These are phyloP conservation scores for Gambusia affinis DNA, from an alignment of 2,113 vertebrate species.

Conservation along the genomic window DNA sequence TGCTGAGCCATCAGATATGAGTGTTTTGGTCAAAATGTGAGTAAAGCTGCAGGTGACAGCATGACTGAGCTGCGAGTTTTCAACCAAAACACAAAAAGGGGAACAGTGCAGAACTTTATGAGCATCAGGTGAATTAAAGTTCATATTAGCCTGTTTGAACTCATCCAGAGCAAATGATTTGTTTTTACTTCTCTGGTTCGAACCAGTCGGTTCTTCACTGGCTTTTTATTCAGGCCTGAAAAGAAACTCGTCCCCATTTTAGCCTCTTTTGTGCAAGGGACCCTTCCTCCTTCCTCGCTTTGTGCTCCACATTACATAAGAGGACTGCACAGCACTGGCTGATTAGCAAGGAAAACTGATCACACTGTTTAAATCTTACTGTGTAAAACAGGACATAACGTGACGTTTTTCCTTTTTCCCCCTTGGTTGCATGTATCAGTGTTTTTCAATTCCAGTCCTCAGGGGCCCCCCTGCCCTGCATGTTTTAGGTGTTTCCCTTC, in stretches of 20 bases:
- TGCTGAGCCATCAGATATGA: slow-evolving; percentile 38
- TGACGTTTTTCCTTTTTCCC: too few relatives aligned
- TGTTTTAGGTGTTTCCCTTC: too few relatives aligned
- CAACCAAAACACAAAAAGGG: background rate
- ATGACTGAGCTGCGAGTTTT: slow-evolving; percentile 23
- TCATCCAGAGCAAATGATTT: background rate
- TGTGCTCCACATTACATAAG: slow-evolving; percentile 52
- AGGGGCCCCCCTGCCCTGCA: too few relatives aligned
- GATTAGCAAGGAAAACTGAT: background rate
- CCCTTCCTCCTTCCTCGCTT: slow-evolving; percentile 43
- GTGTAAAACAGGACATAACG: background rate
- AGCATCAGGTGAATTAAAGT: background rate
- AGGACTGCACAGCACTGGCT: slow-evolving; percentile 15
- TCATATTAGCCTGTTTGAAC: background rate
- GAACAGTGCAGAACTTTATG: background rate
- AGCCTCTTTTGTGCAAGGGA: slow-evolving; percentile 39
- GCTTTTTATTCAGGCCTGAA: slow-evolving; percentile 52
- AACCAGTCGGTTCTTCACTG: slow-evolving; percentile 33
- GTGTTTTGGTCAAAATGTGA: slow-evolving; percentile 30
- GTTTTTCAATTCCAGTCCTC: too few relatives aligned
- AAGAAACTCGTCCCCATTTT: slow-evolving; percentile 42
- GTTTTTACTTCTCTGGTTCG: background rate
- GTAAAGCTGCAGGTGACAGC: slow-evolving; percentile 11
- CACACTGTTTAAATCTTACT: background rate
- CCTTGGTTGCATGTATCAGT: too few relatives aligned